Evolutionary conservation across 35 echinoderm and acorn worm species (phyloP).

Genomic region (Lytechinus pictus): DNA sequence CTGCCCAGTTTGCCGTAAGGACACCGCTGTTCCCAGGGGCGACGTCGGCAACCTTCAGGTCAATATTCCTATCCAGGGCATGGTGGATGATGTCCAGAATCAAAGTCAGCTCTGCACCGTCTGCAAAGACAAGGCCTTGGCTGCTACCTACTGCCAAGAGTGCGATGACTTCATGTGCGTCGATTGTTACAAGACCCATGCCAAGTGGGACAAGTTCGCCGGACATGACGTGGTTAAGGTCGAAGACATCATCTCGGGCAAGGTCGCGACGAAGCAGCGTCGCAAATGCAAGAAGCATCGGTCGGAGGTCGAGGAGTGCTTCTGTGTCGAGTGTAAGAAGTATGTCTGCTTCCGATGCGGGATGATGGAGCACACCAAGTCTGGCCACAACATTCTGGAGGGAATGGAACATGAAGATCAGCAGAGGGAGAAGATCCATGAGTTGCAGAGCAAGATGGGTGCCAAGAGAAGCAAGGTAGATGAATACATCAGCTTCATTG

Average conservation of each 20-base stretch:
- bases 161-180: conserved; percentile 40
- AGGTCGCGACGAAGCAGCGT: neutral
- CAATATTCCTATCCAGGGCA: neutral
- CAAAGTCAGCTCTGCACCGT: neutral
- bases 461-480: neutral
- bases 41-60: neutral
- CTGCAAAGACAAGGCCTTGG: conserved; percentile 6
- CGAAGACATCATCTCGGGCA: conserved; percentile 31
- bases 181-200: conserved; percentile 5
- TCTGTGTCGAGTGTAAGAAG: conserved; percentile 33
- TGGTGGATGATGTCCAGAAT: conserved; percentile 38
- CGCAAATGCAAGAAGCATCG: conserved; percentile 29
- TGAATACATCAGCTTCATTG: conserved; percentile 11
- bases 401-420: conserved; percentile 28
- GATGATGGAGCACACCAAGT: conserved; percentile 6
- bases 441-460: neutral
- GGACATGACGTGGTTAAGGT: conserved; percentile 26
- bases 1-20: conserved; percentile 35
- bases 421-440: conserved; percentile 28
- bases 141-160: conserved; percentile 34
- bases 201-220: conserved; percentile 16
- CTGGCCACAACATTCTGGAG: neutral
- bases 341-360: conserved; percentile 49
- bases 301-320: conserved; percentile 11
- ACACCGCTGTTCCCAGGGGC: neutral